Evolutionary conservation across 2,113 vertebrate genomes (phyloP).

Genomic region (Pollachius pollachius): DNA sequence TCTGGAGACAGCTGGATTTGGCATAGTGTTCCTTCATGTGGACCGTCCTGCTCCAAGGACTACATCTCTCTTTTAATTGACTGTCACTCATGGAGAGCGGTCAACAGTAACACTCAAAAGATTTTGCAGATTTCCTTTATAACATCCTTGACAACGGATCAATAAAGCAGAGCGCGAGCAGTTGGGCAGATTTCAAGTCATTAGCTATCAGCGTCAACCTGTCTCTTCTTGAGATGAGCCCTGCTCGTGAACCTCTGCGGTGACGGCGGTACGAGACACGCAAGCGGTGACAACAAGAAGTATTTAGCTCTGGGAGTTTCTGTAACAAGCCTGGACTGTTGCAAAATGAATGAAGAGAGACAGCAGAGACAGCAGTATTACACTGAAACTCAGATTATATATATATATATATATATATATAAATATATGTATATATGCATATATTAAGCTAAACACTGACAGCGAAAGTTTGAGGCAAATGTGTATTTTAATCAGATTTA

Average conservation of each 20-base stretch:
- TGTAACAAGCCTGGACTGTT: too few species aligned
- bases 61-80: constrained; percentile 64
- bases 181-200: constrained; percentile 63
- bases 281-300: not conserved
- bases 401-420: too few species aligned
- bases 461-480: too few species aligned
- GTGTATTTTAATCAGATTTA: too few species aligned
- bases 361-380: too few species aligned
- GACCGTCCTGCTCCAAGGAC: constrained; percentile 52
- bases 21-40: constrained; percentile 43
- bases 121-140: constrained; percentile 57
- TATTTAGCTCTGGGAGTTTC: too few species aligned
- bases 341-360: too few species aligned
- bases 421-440: too few species aligned
- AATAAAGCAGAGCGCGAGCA: constrained; percentile 59
- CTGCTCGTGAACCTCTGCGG: constrained; percentile 18
- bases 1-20: constrained; percentile 43
- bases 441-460: too few species aligned
- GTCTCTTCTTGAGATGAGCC: constrained; percentile 33
- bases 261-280: constrained; percentile 2
- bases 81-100: constrained; percentile 63
- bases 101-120: constrained; percentile 46
- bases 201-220: constrained; percentile 62
- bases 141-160: constrained; percentile 70
- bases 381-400: too few species aligned